phyloP scores from a whole-genome alignment of 2,888 invertebrate genomes.

The Andrena camellia region DNA sequence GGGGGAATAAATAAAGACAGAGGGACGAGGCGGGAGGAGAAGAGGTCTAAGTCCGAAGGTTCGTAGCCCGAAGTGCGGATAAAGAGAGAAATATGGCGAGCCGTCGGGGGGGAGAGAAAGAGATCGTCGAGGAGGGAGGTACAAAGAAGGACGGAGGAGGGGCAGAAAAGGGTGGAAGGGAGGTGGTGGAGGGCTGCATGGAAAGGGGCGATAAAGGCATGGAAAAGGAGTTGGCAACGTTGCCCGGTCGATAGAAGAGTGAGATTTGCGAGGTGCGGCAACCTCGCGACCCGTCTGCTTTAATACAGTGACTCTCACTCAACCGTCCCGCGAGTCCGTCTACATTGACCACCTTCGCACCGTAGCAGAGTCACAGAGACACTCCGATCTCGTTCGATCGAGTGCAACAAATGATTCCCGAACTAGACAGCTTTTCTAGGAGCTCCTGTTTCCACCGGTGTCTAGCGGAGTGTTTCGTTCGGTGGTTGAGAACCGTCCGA shows the following conservation, averaged over 20 bases:
- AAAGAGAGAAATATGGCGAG: conserved; percentile 66
- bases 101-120: conserved; percentile 58
- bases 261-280: conserved; percentile 80
- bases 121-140: conserved; percentile 41
- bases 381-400: background rate
- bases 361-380: background rate
- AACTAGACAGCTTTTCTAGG: background rate
- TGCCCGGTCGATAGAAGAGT: conserved; percentile 84
- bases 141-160: conserved; percentile 59
- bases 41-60: conserved; percentile 58
- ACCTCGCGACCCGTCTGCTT: conserved; percentile 80
- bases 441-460: background rate
- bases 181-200: conserved; percentile 68
- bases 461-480: background rate
- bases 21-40: conserved; percentile 50
- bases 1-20: conserved; percentile 39
- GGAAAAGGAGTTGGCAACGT: conserved; percentile 82
- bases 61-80: conserved; percentile 62
- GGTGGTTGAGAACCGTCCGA: conserved; percentile 24
- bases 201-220: conserved; percentile 83
- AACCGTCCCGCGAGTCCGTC: background rate
- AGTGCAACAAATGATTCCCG: background rate
- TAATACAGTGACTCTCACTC: conserved; percentile 74
- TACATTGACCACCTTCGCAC: background rate
- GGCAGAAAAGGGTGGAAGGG: conserved; percentile 60